Base-by-base conservation (phyloP, 2,888 invertebrate genomes). In the Andrena haemorrhoa region DNA sequence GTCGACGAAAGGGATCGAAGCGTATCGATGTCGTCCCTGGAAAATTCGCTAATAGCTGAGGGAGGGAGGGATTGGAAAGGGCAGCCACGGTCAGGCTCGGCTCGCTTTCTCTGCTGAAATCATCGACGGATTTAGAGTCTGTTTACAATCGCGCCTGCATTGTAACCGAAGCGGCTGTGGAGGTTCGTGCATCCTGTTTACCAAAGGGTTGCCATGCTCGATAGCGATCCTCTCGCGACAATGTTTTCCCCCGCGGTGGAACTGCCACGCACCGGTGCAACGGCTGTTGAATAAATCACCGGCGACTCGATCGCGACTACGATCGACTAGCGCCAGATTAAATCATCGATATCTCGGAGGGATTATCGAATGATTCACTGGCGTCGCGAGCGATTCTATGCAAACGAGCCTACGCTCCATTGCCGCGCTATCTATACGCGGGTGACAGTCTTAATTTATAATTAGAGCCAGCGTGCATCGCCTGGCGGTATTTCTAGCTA, bases 91-190 rank as follows among this genome's bases (percentile, higher is more conserved):
- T 31, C 26, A 47, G 65, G 65, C 26, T 23, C 31, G 29, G 41
- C 35, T 47, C 41, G 53, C 63, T 70, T 75, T 71, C 71, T 33
- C 26, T 23, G 47, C 26, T 58, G 64, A 56, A 64, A 64, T 76
- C 76, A 49, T 64, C 71, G 72, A 77, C 65, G 70, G 61, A 65
- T 70, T 75, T 61, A 29, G 51, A 49, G 63, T 29, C 47, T 53
- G 47, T 63, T 71, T 56, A 29, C 41, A 56, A 56, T 69, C 35
- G 56, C n/a, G 20, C 29, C 1, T n/a, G 33, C 49, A 33, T 53
- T 41, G 63, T 56, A 56, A 76, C 63, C 33, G 63, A 72, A 33
- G 56, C 64, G 23, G 53, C n/a, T 31, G 71, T 47, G 53, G 51
- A 72, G 64, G 33, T 65, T 58, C 29, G 35, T 8, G 23, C 47